These are phyloP conservation scores for Drosophila nigromelanica DNA, from an alignment of 1,140 invertebrate genomes.

Conservation along the genomic window DNA sequence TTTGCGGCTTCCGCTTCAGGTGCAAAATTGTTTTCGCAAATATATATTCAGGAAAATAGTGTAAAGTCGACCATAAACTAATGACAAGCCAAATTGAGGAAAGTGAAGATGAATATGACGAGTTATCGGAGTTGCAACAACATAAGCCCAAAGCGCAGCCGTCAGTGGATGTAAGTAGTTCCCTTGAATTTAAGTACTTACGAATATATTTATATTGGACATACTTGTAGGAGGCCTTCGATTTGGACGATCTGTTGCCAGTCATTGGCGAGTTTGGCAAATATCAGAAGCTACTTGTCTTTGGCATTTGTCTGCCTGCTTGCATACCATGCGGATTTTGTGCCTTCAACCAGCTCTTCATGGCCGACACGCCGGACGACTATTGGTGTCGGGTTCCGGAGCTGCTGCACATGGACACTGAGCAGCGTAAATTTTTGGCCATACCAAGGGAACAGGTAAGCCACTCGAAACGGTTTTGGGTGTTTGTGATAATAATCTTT, in stretches of 20 bases:
- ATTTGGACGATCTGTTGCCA: constrained; percentile 93
- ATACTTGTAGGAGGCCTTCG: constrained; percentile 85
- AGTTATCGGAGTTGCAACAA: constrained; percentile 67
- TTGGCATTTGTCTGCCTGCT: constrained; percentile 93
- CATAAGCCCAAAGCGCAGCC: constrained; percentile 45
- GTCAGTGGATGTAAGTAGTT: constrained; percentile 59
- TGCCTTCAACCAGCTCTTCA: constrained; percentile 95
- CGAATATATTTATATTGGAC: background rate
- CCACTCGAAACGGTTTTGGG: background rate
- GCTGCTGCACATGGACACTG: constrained; percentile 86
- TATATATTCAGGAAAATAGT: background rate
- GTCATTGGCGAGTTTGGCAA: constrained; percentile 94
- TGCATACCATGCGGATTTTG: constrained; percentile 95
- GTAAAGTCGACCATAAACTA: background rate
- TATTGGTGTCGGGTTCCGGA: constrained; percentile 92
- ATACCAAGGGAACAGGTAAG: constrained; percentile 86
- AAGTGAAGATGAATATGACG: constrained; percentile 71
- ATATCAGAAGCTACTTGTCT: constrained; percentile 93
- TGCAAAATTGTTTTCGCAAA: constrained; percentile 16
- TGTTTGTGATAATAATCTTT: too few relatives aligned
- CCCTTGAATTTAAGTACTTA: background rate
- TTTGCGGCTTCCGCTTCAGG: constrained; percentile 21
- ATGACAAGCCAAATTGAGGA: constrained; percentile 58
- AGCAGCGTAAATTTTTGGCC: constrained; percentile 87
- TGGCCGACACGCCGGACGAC: constrained; percentile 90